These are phyloP conservation scores for Argyrosomus japonicus DNA, from an alignment of 2,113 vertebrate species.

Conservation along the genomic window DNA sequence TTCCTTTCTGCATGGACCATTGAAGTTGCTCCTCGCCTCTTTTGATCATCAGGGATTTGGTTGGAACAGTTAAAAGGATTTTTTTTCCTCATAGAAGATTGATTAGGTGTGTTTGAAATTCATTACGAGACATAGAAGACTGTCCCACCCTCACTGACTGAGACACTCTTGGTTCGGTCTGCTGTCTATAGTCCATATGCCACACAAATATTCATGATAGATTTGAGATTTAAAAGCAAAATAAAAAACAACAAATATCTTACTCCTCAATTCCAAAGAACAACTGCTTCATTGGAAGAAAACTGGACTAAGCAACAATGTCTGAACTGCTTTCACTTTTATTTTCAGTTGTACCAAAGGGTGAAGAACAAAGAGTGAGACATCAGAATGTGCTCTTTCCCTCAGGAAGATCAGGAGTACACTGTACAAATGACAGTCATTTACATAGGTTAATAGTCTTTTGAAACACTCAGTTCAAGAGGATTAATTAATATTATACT, in stretches of 20 bases:
- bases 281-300: background rate
- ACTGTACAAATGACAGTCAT: background rate
- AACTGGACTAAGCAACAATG: background rate
- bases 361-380: background rate
- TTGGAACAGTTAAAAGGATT: conserved; percentile 52
- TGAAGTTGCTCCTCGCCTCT: conserved; percentile 45
- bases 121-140: conserved; percentile 25
- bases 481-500: background rate
- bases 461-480: background rate
- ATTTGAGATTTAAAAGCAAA: conserved; percentile 1
- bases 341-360: background rate
- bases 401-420: background rate
- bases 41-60: conserved; percentile 65
- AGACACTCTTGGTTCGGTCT: background rate
- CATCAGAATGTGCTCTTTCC: background rate
- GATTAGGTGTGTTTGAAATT: conserved; percentile 61
- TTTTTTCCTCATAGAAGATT: conserved; percentile 35
- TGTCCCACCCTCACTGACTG: background rate
- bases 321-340: background rate
- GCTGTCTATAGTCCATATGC: background rate
- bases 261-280: background rate
- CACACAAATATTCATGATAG: background rate
- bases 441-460: background rate
- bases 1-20: conserved; percentile 45
- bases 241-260: background rate